phyloP scores from a whole-genome alignment of 2,888 invertebrate species.

The Adelphocoris suturalis region DNA sequence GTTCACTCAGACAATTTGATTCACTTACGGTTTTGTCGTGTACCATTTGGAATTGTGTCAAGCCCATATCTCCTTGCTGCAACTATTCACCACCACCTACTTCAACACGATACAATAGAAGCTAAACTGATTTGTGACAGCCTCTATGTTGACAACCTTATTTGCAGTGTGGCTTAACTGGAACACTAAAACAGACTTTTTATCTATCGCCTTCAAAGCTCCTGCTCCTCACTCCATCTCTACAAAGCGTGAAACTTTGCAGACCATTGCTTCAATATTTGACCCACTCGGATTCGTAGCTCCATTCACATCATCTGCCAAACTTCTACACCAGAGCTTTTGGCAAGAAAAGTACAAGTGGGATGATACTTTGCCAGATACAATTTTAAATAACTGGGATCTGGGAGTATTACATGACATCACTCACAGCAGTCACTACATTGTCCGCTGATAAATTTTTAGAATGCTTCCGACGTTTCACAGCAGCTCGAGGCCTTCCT shows the following conservation, averaged over 20 bases:
- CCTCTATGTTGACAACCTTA: constrained; percentile 52
- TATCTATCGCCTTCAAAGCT: background rate
- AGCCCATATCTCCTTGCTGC: constrained; percentile 53
- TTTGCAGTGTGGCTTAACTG: background rate
- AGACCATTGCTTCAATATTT: constrained; percentile 52
- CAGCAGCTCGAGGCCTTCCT: background rate
- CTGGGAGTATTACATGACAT: background rate
- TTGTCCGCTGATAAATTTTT: background rate
- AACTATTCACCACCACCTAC: background rate
- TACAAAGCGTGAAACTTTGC: constrained; percentile 26
- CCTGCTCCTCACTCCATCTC: background rate
- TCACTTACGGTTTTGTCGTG: too few relatives aligned
- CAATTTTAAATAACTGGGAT: background rate
- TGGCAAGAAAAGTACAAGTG: constrained; percentile 24
- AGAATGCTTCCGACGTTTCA: background rate
- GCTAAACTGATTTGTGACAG: background rate
- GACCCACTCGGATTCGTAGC: constrained; percentile 48
- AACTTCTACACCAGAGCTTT: constrained; percentile 16
- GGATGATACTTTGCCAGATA: constrained; percentile 7
- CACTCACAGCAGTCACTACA: background rate
- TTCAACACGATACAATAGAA: background rate
- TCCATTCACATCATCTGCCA: constrained; percentile 3
- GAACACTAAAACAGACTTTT: background rate
- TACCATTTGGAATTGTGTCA: constrained; percentile 52
- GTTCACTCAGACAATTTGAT: background rate